A percentile compares a stretch with the other conserved stretches of the same genome.
Evolutionary conservation across 2,113 vertebrate genomes (phyloP).

Genomic region (Tupaia chinensis): DNA sequence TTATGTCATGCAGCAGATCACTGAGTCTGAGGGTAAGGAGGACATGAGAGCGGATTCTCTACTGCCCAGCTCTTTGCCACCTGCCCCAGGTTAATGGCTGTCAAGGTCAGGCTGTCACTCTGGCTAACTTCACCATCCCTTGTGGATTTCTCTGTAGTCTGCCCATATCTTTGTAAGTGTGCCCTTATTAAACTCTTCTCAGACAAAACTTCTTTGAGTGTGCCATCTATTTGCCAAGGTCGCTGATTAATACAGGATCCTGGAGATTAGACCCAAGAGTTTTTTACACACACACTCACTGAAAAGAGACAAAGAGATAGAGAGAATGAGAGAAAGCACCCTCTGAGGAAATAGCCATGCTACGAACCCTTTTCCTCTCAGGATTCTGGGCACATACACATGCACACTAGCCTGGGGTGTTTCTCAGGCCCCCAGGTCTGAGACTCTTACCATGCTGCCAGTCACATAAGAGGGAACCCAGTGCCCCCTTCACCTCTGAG

Average conservation of each 20-base stretch:
- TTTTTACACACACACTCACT: neutral
- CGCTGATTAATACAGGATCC: neutral
- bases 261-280: neutral
- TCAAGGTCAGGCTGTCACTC: neutral
- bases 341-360: no score
- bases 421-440: no score
- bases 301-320: no score
- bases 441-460: no score
- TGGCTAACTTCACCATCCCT: neutral
- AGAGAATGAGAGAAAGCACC: no score
- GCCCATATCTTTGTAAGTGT: neutral
- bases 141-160: neutral
- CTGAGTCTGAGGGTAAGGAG: neutral
- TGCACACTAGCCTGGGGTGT: no score
- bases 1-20: neutral
- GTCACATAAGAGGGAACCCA: no score
- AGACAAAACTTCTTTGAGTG: neutral
- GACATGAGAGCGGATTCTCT: neutral
- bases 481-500: no score
- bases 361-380: no score
- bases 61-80: neutral
- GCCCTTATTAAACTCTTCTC: neutral
- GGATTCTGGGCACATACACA: no score
- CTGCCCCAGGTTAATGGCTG: neutral
- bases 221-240: neutral